Percentiles rank a stretch among this genome's conserved stretches.
phyloP scores from a whole-genome alignment of 2,113 vertebrate species.

The Oryctolagus cuniculus region DNA sequence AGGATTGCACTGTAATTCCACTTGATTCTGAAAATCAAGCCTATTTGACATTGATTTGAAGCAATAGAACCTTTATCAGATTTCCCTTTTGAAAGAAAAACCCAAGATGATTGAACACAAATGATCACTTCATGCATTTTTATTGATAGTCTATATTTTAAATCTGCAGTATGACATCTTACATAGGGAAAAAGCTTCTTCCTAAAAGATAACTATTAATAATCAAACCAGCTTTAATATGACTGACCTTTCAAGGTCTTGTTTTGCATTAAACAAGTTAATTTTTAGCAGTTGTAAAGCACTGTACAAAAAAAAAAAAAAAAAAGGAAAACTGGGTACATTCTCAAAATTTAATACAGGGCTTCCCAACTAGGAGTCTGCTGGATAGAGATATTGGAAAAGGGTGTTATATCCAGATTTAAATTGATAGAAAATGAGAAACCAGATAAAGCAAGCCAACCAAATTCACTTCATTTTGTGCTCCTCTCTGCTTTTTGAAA shows the following conservation, averaged over 20 bases:
- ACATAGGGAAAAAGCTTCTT: constrained; percentile 88
- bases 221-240: constrained; percentile 79
- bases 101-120: constrained; percentile 86
- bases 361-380: constrained; percentile 85
- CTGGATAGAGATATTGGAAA: constrained; percentile 61
- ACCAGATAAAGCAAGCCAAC: constrained; percentile 68
- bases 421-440: constrained; percentile 75
- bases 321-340: constrained; percentile 78
- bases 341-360: constrained; percentile 84
- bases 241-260: constrained; percentile 82
- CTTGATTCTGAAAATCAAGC: constrained; percentile 59
- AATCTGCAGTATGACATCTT: constrained; percentile 88
- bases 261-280: constrained; percentile 83
- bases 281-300: constrained; percentile 85
- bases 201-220: constrained; percentile 85
- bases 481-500: constrained; percentile 67
- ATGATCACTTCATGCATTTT: constrained; percentile 89
- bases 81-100: constrained; percentile 68
- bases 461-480: constrained; percentile 59
- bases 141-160: constrained; percentile 88
- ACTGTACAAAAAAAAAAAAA: constrained; percentile 77
- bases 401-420: constrained; percentile 56
- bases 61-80: constrained; percentile 50
- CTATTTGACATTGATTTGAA: constrained; percentile 25
- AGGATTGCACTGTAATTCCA: not conserved